phyloP scores from a whole-genome alignment of 2,888 invertebrate genomes.

The Cyclophora albipunctata region DNA sequence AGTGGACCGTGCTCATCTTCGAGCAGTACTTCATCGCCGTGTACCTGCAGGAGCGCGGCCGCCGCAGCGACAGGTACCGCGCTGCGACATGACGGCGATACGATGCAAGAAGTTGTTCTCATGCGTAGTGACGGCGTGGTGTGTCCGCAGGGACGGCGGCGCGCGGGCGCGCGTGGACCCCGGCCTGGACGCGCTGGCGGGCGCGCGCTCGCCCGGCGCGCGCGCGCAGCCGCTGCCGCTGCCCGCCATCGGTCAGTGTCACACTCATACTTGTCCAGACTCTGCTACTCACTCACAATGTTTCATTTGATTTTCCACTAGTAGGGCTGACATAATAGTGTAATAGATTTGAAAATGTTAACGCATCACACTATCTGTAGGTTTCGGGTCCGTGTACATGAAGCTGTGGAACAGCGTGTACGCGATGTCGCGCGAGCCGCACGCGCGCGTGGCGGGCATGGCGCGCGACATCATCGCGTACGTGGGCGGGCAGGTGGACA shows the following conservation, averaged over 20 bases:
- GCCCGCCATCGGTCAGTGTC: conserved; percentile 41
- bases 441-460: conserved; percentile 86
- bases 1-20: conserved; percentile 88
- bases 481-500: conserved; percentile 81
- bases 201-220: conserved; percentile 15
- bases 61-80: conserved; percentile 35
- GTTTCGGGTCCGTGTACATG: conserved; percentile 87
- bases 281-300: too few species aligned
- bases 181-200: conserved; percentile 48
- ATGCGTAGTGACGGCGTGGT: not conserved
- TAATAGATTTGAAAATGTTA: too few species aligned
- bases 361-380: not conserved
- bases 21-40: conserved; percentile 91
- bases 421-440: conserved; percentile 89
- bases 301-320: too few species aligned
- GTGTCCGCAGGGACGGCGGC: not conserved
- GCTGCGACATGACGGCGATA: not conserved
- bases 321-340: too few species aligned
- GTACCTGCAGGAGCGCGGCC: conserved; percentile 75
- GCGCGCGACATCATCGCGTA: conserved; percentile 86
- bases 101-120: conserved; percentile 2
- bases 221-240: conserved; percentile 30
- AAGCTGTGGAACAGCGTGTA: conserved; percentile 91
- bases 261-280: too few species aligned
- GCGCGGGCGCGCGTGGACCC: conserved; percentile 32